Conservation (phyloP, 2,797 vertebrate species). For the Bovichtus variegatus region DNA sequence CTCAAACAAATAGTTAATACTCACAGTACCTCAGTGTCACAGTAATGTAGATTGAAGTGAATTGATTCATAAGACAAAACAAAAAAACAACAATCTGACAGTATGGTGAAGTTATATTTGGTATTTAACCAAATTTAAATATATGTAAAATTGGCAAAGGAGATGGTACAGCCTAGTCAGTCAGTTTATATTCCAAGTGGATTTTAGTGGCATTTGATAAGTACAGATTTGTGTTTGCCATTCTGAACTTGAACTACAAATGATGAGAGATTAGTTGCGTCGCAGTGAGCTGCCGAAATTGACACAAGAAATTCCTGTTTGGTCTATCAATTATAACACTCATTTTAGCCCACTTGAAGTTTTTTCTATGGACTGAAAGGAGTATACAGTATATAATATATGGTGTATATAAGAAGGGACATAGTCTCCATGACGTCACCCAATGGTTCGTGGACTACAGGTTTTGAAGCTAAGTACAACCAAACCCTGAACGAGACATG, state of each 20-base stretch:
- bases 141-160: neutral
- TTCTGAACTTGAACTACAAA: neutral
- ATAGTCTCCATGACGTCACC: too few species aligned
- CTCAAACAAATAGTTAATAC: neutral
- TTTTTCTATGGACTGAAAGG: neutral
- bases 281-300: constrained; percentile 3
- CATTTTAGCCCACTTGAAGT: neutral
- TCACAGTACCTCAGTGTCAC: neutral
- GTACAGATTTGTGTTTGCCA: neutral
- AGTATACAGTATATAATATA: too few species aligned
- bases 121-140: neutral
- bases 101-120: neutral
- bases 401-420: too few species aligned
- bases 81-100: neutral
- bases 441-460: too few species aligned
- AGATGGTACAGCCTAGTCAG: neutral
- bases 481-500: too few species aligned
- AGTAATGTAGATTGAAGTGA: neutral
- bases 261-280: neutral
- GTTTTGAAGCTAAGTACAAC: too few species aligned
- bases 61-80: neutral
- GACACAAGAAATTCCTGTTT: constrained; percentile 4
- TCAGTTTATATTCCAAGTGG: too few species aligned
- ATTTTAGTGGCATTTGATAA: neutral
- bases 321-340: neutral